These are phyloP conservation scores for Cryptosula pallasiana DNA, from an alignment of 2,888 invertebrate genomes.

Conservation along the genomic window DNA sequence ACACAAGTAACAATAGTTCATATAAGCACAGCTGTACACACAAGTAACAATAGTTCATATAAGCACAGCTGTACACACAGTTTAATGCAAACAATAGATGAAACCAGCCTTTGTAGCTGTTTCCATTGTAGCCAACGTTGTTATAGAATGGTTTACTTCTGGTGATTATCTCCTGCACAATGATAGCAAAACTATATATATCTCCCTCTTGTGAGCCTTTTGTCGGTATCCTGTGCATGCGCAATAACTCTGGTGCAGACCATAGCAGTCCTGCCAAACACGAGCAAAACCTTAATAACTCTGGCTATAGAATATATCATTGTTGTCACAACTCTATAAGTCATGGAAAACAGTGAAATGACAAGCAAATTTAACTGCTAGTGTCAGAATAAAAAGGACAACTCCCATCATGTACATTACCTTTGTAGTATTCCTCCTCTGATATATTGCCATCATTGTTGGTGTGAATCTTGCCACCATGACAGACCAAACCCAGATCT, in stretches of 20 bases:
- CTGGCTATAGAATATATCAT: too few relatives aligned
- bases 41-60: too few relatives aligned
- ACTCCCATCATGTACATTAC: too few relatives aligned
- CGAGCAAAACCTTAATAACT: too few relatives aligned
- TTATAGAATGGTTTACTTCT: constrained; percentile 21
- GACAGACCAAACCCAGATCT: constrained; percentile 41
- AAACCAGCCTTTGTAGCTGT: constrained; percentile 22
- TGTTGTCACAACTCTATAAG: too few relatives aligned
- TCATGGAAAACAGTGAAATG: too few relatives aligned
- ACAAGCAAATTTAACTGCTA: too few relatives aligned
- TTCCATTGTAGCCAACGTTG: constrained; percentile 7
- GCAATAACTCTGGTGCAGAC: constrained; percentile 40
- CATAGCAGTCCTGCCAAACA: constrained; percentile 35
- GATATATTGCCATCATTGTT: constrained; percentile 27
- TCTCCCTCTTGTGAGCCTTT: constrained; percentile 31
- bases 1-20: too few relatives aligned
- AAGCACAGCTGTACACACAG: too few relatives aligned
- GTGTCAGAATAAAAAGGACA: too few relatives aligned
- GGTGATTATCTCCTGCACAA: constrained; percentile 9
- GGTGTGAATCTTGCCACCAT: constrained; percentile 25
- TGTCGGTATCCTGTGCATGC: constrained; percentile 31
- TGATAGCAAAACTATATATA: constrained; percentile 21
- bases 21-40: too few relatives aligned
- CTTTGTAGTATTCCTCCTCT: constrained; percentile 29
- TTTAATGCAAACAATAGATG: too few relatives aligned